phyloP scores from a whole-genome alignment of 2,113 vertebrate genomes.

The Microcebus jonahi region DNA sequence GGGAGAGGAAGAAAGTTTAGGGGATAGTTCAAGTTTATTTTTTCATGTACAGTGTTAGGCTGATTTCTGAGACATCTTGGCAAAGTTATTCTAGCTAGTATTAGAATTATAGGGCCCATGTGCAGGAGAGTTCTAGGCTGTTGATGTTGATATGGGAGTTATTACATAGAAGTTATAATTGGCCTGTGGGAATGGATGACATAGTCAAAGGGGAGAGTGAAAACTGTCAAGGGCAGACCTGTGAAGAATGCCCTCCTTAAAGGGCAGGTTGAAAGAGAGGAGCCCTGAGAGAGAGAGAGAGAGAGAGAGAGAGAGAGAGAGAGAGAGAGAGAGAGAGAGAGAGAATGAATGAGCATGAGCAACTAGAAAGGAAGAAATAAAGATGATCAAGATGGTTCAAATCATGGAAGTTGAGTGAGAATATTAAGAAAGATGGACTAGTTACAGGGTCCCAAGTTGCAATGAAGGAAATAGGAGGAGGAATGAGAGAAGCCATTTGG shows the following conservation, averaged over 20 bases:
- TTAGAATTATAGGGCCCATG: neutral
- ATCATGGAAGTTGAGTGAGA: neutral
- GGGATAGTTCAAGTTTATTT: neutral
- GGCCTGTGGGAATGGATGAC: neutral
- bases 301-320: too few species aligned
- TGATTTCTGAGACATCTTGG: neutral
- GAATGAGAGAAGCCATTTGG: neutral
- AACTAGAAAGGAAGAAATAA: neutral
- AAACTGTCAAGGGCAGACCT: neutral
- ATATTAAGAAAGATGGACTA: neutral
- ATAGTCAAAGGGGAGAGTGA: neutral
- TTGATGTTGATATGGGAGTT: neutral
- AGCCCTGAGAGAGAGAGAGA: neutral
- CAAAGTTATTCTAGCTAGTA: conserved; percentile 5
- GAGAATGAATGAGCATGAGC: neutral
- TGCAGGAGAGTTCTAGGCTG: neutral
- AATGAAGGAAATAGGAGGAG: neutral
- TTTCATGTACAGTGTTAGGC: neutral
- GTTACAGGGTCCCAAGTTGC: neutral
- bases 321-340: too few species aligned
- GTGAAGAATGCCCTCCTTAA: neutral
- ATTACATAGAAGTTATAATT: neutral
- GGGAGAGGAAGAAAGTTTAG: neutral
- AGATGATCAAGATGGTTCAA: neutral
- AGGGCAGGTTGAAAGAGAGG: neutral